phyloP scores from a whole-genome alignment of 1,140 invertebrate genomes.

The Tetramorium simillimum region DNA sequence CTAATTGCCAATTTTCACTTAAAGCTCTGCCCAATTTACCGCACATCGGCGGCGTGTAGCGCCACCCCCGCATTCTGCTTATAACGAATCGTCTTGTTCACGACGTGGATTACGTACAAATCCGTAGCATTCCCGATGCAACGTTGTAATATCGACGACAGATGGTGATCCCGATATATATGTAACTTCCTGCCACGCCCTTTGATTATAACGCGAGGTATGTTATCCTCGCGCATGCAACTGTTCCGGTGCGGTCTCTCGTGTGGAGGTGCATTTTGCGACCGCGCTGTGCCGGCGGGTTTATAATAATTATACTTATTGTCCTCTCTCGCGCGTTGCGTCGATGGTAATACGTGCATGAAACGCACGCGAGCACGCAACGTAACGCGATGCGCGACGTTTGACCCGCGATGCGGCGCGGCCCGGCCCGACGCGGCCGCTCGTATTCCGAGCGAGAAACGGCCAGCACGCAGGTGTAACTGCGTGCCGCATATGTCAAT shows the following conservation, averaged over 20 bases:
- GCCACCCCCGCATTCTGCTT: background rate
- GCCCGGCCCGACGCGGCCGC: background rate
- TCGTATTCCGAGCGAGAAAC: constrained; percentile 18
- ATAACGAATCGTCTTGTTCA: background rate
- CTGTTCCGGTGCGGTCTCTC: background rate
- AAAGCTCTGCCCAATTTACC: background rate
- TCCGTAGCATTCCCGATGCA: background rate
- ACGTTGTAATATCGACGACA: background rate
- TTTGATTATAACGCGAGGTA: constrained; percentile 46
- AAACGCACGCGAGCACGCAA: constrained; percentile 69
- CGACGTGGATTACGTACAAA: background rate
- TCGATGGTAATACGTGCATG: constrained; percentile 26
- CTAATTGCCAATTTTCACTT: background rate
- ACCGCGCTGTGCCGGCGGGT: constrained; percentile 23
- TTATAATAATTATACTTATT: constrained; percentile 75
- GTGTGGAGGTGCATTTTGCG: constrained; percentile 54
- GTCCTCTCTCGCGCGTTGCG: constrained; percentile 50
- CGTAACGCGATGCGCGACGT: constrained; percentile 4
- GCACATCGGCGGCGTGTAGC: too few species aligned
- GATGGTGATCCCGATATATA: background rate
- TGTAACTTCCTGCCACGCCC: background rate
- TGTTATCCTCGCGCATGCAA: constrained; percentile 34
- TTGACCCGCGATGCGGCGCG: background rate
- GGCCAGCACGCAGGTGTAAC: constrained; percentile 31
- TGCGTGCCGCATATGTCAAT: constrained; percentile 63